Percentiles rank a stretch among this genome's conserved stretches.
Conservation (phyloP, 1,140 invertebrate genomes). For the Lepidurus arcticus region DNA sequence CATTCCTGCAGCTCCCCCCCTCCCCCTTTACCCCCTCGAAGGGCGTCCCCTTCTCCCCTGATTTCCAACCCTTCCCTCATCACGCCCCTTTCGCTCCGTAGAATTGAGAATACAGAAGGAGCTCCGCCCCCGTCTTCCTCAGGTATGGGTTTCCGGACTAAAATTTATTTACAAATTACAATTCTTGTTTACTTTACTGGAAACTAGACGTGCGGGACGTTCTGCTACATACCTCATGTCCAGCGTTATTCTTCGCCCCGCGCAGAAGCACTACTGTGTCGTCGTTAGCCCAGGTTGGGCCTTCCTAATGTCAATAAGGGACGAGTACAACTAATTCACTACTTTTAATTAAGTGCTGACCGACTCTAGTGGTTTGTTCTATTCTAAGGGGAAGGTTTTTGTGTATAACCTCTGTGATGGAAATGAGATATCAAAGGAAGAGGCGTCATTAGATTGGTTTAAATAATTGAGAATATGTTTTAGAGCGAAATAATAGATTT, state of each 20-base stretch:
- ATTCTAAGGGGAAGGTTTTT: neutral
- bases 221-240: slow-evolving; percentile 9
- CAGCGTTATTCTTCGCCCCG: neutral
- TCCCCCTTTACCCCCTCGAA: slow-evolving; percentile 9
- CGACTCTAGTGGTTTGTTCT: neutral
- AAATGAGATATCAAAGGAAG: slow-evolving; percentile 4
- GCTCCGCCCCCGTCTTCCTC: neutral
- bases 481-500: neutral
- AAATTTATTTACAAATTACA: neutral
- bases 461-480: neutral
- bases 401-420: neutral
- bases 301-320: neutral
- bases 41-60: neutral
- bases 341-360: neutral
- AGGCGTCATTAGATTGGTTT: neutral
- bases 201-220: neutral
- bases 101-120: neutral
- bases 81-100: slow-evolving; percentile 5
- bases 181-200: neutral
- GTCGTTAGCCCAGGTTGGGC: neutral
- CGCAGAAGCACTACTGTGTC: neutral
- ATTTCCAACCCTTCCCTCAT: slow-evolving; percentile 14
- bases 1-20: slow-evolving; percentile 8
- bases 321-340: neutral
- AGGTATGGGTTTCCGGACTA: neutral